These are phyloP conservation scores for Stylophora pistillata DNA, from an alignment of 64 coral and sea anemone species.

Conservation along the genomic window DNA sequence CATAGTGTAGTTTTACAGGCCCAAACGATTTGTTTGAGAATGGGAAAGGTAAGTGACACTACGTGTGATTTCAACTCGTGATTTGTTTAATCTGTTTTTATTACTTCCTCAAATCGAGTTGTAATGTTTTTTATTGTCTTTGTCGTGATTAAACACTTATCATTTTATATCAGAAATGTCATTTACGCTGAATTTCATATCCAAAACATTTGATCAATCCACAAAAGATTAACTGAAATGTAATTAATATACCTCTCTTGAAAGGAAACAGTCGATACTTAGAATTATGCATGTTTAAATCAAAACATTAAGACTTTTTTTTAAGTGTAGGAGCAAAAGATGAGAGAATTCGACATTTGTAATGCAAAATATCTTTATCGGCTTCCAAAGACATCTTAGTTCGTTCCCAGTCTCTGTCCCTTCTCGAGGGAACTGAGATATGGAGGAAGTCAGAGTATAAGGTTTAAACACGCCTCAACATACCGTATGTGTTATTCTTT, in stretches of 20 bases:
- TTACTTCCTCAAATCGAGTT: not conserved
- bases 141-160: not conserved
- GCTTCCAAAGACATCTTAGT: too few relatives aligned
- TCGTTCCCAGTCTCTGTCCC: too few relatives aligned
- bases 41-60: not conserved
- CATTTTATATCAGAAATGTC: not conserved
- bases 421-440: too few relatives aligned
- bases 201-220: too few relatives aligned
- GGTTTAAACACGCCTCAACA: too few relatives aligned
- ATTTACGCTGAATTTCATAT: not conserved
- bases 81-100: not conserved
- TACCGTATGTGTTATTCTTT: too few relatives aligned
- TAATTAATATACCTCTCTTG: not conserved
- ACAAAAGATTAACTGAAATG: not conserved
- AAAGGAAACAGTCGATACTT: not conserved
- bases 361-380: too few relatives aligned
- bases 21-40: not conserved
- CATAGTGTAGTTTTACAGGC: not conserved
- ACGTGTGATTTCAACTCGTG: not conserved
- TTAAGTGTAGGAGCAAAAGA: too few relatives aligned
- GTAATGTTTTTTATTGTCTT: slow-evolving; percentile 1
- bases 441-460: too few relatives aligned
- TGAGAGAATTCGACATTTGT: too few relatives aligned
- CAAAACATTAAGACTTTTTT: too few relatives aligned
- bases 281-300: not conserved